Percentiles rank a stretch among this genome's conserved stretches.
These are phyloP conservation scores for Delichon dasypus DNA, from an alignment of 2,797 vertebrate species.

Conservation along the genomic window DNA sequence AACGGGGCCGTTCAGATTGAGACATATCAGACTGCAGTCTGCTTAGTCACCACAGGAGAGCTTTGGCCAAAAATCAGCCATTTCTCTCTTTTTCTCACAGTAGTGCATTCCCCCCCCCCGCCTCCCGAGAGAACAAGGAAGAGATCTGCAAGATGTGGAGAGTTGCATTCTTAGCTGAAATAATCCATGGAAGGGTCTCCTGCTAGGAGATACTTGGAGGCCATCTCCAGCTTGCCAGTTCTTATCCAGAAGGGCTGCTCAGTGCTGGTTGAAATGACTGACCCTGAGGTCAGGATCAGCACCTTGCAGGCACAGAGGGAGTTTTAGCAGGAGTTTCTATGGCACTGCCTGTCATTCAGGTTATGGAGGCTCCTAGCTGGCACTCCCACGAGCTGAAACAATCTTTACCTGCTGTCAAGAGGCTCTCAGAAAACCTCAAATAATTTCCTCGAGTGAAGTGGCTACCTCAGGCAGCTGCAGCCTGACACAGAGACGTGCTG, in stretches of 20 bases:
- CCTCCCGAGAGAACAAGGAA: neutral
- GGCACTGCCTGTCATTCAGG: slow-evolving; percentile 14
- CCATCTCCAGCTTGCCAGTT: neutral
- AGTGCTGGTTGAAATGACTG: neutral
- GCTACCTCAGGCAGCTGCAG: slow-evolving; percentile 37
- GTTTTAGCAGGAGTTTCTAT: slow-evolving; percentile 36
- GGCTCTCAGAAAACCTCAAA: slow-evolving; percentile 58
- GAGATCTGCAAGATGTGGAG: neutral
- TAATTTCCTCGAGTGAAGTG: slow-evolving; percentile 50
- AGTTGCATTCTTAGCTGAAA: neutral
- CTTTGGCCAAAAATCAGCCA: slow-evolving; percentile 7
- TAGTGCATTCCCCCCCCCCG: neutral
- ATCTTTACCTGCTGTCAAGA: slow-evolving; percentile 46
- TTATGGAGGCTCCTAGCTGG: slow-evolving; percentile 39
- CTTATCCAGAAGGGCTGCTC: neutral
- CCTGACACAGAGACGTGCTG: slow-evolving; percentile 5
- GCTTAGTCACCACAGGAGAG: slow-evolving; percentile 50
- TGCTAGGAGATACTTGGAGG: neutral
- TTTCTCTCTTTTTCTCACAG: slow-evolving; percentile 2
- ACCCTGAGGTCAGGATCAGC: neutral
- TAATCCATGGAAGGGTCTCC: neutral
- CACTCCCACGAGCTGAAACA: slow-evolving; percentile 47
- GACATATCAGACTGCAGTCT: slow-evolving; percentile 38
- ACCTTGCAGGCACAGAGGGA: neutral
- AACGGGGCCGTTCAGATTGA: slow-evolving; percentile 30